phyloP scores from a whole-genome alignment of 2,797 vertebrate species.

The Parauchenoglanis punctatus region DNA sequence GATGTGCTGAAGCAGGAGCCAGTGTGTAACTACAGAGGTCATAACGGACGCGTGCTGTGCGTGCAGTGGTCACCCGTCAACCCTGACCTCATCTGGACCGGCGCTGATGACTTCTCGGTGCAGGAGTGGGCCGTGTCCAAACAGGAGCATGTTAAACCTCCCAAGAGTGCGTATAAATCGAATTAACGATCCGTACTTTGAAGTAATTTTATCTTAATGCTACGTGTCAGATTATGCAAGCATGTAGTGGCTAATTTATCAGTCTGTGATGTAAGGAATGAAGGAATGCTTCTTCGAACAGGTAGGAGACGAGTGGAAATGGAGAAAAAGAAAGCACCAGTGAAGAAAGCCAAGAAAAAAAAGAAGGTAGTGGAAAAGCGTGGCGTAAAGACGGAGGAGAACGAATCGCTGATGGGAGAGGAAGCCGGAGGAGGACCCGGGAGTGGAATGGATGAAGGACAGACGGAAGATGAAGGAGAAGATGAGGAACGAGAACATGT shows the following conservation, averaged over 20 bases:
- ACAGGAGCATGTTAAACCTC: conserved; percentile 86
- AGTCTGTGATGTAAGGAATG: background rate
- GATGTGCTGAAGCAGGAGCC: conserved; percentile 86
- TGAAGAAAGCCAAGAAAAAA: conserved; percentile 87
- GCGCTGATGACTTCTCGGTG: conserved; percentile 93
- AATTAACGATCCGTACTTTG: no score
- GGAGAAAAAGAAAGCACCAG: conserved; percentile 82
- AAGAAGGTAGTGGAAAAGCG: conserved; percentile 70
- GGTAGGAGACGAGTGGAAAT: conserved; percentile 86
- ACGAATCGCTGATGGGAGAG: conserved; percentile 67
- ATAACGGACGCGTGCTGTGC: conserved; percentile 85
- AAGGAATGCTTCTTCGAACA: conserved; percentile 57
- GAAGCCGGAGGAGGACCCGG: conserved; percentile 55
- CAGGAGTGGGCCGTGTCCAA: conserved; percentile 88
- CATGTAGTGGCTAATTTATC: background rate
- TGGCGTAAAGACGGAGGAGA: conserved; percentile 21
- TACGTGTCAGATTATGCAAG: background rate
- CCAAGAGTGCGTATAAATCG: conserved; percentile 79
- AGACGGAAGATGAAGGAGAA: conserved; percentile 79
- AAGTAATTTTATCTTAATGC: background rate
- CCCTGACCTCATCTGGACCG: conserved; percentile 87
- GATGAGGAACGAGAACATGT: conserved; percentile 63
- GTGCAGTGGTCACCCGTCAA: conserved; percentile 92
- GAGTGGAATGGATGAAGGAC: conserved; percentile 64
- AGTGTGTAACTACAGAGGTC: conserved; percentile 89